phyloP scores from a whole-genome alignment of 2,888 invertebrate species.

The Microctonus aethiopoides region DNA sequence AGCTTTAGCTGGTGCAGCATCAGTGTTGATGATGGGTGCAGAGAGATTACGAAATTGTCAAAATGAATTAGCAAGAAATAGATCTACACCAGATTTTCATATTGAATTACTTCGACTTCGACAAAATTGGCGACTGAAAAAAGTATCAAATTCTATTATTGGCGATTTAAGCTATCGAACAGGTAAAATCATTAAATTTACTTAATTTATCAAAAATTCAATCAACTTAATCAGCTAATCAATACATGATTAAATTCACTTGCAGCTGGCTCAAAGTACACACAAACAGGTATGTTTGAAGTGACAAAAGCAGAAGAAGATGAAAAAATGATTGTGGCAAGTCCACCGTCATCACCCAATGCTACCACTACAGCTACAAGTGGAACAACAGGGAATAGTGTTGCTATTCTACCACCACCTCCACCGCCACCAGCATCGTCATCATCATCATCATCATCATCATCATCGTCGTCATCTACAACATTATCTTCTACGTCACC shows the following conservation, averaged over 20 bases:
- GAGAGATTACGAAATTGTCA: conserved; percentile 86
- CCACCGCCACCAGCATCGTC: background rate
- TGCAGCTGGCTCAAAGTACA: conserved; percentile 89
- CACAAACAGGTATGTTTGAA: conserved; percentile 94
- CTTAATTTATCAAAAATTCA: background rate
- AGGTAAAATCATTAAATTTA: conserved; percentile 59
- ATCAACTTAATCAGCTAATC: background rate
- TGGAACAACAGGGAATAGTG: background rate
- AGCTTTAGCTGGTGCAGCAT: conserved; percentile 87
- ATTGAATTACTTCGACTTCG: conserved; percentile 87
- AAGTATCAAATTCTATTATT: conserved; percentile 93
- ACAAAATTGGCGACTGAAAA: conserved; percentile 96
- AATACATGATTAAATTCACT: conserved; percentile 4
- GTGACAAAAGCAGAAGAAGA: conserved; percentile 93
- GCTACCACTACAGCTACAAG: conserved; percentile 57
- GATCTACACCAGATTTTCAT: conserved; percentile 90
- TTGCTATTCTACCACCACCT: background rate
- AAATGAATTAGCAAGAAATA: conserved; percentile 81
- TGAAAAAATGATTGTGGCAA: conserved; percentile 64
- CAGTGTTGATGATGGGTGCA: conserved; percentile 85
- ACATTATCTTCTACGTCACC: background rate
- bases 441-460: background rate
- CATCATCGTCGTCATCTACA: background rate
- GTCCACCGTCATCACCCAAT: conserved; percentile 71
- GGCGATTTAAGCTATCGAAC: conserved; percentile 96